These are phyloP conservation scores for Limanda limanda DNA, from an alignment of 2,113 vertebrate genomes.

Conservation along the genomic window DNA sequence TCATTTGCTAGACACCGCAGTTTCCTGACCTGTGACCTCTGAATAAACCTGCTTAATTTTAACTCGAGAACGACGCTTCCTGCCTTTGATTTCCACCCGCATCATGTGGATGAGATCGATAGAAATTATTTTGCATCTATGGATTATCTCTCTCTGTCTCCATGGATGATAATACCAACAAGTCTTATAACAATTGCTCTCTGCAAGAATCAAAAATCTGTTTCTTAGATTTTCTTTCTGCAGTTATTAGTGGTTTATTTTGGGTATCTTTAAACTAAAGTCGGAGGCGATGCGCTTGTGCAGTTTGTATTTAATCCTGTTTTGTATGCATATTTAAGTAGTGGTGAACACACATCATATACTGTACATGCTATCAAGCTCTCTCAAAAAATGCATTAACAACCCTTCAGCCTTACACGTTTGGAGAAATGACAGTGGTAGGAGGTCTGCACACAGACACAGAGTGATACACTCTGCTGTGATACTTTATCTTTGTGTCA, in stretches of 20 bases:
- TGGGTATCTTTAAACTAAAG: background rate
- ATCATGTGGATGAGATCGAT: background rate
- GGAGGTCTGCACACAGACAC: background rate
- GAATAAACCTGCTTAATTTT: no score
- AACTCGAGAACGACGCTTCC: no score
- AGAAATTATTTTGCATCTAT: background rate
- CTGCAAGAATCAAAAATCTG: background rate
- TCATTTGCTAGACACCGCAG: no score
- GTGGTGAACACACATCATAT: no score
- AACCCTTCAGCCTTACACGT: background rate
- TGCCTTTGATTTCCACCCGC: no score
- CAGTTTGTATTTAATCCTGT: background rate
- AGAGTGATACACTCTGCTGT: background rate
- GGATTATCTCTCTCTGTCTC: background rate
- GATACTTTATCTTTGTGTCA: background rate
- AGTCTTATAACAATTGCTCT: background rate
- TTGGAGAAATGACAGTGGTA: background rate
- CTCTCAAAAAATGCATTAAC: background rate
- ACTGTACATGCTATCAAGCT: background rate
- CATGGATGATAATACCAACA: background rate
- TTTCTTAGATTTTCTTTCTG: no score
- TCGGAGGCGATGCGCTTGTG: background rate
- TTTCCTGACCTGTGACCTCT: no score
- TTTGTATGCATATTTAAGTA: conserved; percentile 10
- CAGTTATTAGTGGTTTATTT: no score